phyloP scores from a whole-genome alignment of 2,113 vertebrate genomes.

The Hemibagrus wyckioides region DNA sequence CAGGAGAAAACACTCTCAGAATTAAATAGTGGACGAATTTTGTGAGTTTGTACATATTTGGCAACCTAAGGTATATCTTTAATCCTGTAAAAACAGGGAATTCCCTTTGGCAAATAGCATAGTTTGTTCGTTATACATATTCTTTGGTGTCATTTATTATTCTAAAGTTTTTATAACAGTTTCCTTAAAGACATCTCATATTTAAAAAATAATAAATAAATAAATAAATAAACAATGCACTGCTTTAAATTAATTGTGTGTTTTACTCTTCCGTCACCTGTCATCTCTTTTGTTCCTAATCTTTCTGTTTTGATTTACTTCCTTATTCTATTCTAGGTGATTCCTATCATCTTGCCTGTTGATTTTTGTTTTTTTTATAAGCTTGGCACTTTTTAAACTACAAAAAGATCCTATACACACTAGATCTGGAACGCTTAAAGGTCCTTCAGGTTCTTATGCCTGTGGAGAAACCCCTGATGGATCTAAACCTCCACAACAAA shows the following conservation, averaged over 20 bases:
- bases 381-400: not conserved
- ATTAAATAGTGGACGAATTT: not conserved
- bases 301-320: not conserved
- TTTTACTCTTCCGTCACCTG: not conserved
- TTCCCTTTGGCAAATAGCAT: not conserved
- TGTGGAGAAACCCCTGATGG: not conserved
- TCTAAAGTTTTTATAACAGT: not conserved
- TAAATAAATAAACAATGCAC: not conserved
- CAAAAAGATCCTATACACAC: not conserved
- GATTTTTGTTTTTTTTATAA: not conserved
- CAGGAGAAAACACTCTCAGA: not conserved
- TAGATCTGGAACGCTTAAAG: not conserved
- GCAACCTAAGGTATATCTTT: not conserved
- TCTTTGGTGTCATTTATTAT: not conserved
- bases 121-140: not conserved
- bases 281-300: not conserved
- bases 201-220: not conserved
- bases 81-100: not conserved
- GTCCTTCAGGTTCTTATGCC: not conserved
- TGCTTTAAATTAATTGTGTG: not conserved
- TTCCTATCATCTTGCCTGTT: not conserved
- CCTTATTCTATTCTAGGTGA: not conserved
- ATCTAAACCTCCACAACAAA: not conserved
- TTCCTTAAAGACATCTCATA: not conserved
- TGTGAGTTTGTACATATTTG: not conserved